Percentiles rank a stretch among this genome's conserved stretches.
Conservation (phyloP, 2,797 vertebrate species). For the Meriones psammophilus region DNA sequence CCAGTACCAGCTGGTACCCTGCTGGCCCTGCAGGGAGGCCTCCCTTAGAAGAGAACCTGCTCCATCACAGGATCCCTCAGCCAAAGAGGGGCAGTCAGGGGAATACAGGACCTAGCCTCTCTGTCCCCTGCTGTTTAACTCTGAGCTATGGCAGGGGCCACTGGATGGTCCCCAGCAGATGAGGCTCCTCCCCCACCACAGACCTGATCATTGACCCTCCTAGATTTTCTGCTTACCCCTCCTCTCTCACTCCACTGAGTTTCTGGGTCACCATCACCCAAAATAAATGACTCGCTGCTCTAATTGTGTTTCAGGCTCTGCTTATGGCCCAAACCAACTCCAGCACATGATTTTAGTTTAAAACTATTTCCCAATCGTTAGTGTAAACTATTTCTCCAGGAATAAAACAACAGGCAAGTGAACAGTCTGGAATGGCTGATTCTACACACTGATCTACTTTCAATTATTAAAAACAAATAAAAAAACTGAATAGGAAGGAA, state of each 20-base stretch:
- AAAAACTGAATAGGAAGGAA: neutral
- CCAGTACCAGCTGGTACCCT: neutral
- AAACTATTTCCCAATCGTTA: neutral
- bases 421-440: neutral
- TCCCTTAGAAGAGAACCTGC: neutral
- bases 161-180: too few relatives aligned
- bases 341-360: neutral
- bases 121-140: fast-evolving
- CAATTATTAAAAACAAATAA: neutral
- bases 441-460: neutral
- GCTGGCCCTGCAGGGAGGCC: neutral
- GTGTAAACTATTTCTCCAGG: neutral
- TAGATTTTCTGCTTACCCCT: neutral
- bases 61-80: neutral
- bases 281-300: neutral
- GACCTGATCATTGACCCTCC: too few relatives aligned
- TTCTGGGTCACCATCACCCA: neutral
- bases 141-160: neutral
- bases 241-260: neutral
- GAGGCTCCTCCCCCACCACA: fast-evolving
- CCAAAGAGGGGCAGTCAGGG: neutral
- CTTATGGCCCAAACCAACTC: neutral
- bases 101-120: neutral
- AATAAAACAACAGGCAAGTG: neutral
- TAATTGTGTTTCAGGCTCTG: neutral